Conservation (phyloP, 2,888 invertebrate species). For the Pseudococcus viburni region DNA sequence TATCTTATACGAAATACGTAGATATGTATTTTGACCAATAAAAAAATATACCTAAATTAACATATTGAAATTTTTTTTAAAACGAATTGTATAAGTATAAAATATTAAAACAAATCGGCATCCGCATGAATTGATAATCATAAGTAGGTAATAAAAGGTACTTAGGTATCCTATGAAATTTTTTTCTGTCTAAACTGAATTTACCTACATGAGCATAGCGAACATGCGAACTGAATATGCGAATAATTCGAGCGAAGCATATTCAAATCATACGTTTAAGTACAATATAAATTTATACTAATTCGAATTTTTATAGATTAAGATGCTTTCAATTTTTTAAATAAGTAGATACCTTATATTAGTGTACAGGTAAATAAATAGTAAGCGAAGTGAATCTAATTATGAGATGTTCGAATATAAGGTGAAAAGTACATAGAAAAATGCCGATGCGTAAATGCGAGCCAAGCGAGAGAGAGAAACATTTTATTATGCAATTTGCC, state of each 20-base stretch:
- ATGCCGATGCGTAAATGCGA: conserved; percentile 36
- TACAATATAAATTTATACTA: neutral
- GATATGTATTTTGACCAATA: no score
- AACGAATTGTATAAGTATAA: no score
- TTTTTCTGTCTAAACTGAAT: neutral
- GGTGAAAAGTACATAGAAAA: conserved; percentile 18
- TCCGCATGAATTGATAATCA: no score
- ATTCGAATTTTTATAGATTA: neutral
- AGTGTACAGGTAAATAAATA: neutral
- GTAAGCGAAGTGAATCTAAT: conserved; percentile 35
- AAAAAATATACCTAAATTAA: no score
- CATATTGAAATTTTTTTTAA: no score
- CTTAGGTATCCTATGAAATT: neutral
- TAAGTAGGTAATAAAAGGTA: no score
- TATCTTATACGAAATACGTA: no score
- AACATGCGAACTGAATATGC: conserved; percentile 44
- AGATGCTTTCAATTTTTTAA: conserved; percentile 19
- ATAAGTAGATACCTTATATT: conserved; percentile 19
- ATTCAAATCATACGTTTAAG: conserved; percentile 8
- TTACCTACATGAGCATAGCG: conserved; percentile 43
- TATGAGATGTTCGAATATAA: conserved; percentile 8
- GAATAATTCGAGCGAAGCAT: conserved; percentile 20
- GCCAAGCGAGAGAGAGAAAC: neutral
- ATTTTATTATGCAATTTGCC: neutral
- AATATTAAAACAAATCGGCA: no score